phyloP scores from a whole-genome alignment of 2,797 vertebrate genomes.

The Gymnothorax javanicus region DNA sequence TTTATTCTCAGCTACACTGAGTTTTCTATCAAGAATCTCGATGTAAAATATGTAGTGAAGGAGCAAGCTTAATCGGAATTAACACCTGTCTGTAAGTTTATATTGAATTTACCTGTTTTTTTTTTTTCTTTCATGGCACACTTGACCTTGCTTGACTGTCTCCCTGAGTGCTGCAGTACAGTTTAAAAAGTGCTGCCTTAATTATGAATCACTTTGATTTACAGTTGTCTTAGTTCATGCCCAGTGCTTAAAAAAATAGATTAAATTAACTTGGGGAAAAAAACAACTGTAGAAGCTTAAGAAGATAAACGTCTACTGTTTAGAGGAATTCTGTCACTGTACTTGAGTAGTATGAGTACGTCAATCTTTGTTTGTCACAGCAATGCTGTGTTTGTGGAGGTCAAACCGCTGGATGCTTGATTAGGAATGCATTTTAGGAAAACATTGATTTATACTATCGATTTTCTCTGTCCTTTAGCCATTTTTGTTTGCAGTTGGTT shows the following conservation, averaged over 20 bases:
- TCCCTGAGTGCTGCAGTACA: too few species aligned
- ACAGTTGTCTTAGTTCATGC: background rate
- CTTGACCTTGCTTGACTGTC: too few species aligned
- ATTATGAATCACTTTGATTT: background rate
- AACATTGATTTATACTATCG: constrained; percentile 1
- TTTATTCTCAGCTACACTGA: too few species aligned
- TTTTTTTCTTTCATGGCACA: too few species aligned
- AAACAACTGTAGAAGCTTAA: background rate
- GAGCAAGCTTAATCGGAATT: too few species aligned
- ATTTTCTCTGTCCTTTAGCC: background rate
- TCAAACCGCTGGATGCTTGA: background rate
- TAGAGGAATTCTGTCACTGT: background rate
- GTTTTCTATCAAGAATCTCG: too few species aligned
- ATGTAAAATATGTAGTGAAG: too few species aligned
- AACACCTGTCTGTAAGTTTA: too few species aligned
- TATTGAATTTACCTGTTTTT: too few species aligned
- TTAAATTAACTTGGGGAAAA: background rate
- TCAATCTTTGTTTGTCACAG: background rate
- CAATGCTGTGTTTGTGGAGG: background rate
- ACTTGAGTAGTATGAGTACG: background rate
- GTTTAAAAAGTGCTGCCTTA: too few species aligned
- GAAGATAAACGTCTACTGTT: background rate
- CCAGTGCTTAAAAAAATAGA: background rate
- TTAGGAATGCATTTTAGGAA: constrained; percentile 9
- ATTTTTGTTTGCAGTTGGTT: background rate